Percentiles rank a stretch among this genome's conserved stretches.
Conservation (phyloP, 53 echinoderm and acorn worm species). For the Paracentrotus lividus region DNA sequence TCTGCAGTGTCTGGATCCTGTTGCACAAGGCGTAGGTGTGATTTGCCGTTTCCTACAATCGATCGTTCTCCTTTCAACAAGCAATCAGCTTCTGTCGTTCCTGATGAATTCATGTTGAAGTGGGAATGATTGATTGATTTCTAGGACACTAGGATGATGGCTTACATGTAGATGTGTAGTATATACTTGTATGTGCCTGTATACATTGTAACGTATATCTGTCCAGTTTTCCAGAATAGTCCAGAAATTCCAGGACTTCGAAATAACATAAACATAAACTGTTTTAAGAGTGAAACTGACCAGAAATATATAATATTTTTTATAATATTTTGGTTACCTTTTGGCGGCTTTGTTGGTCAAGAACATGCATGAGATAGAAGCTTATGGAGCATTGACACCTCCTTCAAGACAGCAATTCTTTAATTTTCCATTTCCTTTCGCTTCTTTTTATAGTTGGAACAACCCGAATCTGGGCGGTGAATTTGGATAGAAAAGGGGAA, state of each 20-base stretch:
- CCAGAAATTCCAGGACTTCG: not conserved
- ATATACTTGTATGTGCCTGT: no score
- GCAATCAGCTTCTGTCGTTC: not conserved
- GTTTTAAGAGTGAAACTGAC: not conserved
- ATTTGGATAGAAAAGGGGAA: not conserved
- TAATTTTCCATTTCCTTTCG: slow-evolving; percentile 18
- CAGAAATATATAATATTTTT: no score
- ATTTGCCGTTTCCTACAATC: slow-evolving; percentile 10
- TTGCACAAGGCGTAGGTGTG: not conserved
- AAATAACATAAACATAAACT: no score
- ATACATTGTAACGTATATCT: no score
- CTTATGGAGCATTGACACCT: not conserved
- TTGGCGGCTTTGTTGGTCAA: not conserved
- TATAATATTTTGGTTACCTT: no score
- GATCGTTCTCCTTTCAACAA: not conserved
- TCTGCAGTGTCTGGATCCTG: not conserved
- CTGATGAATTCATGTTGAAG: not conserved
- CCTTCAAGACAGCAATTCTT: not conserved
- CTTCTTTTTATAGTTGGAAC: slow-evolving; percentile 22
- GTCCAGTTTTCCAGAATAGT: not conserved
- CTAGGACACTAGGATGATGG: not conserved
- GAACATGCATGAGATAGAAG: not conserved
- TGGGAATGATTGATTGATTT: not conserved
- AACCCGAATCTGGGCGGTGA: not conserved
- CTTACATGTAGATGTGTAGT: not conserved